A percentile compares a stretch with the other conserved stretches of the same genome.
These are phyloP conservation scores for Oscarella lobularis DNA, from an alignment of 37 sponge, comb jelly and placozoan genomes.

Conservation along the genomic window DNA sequence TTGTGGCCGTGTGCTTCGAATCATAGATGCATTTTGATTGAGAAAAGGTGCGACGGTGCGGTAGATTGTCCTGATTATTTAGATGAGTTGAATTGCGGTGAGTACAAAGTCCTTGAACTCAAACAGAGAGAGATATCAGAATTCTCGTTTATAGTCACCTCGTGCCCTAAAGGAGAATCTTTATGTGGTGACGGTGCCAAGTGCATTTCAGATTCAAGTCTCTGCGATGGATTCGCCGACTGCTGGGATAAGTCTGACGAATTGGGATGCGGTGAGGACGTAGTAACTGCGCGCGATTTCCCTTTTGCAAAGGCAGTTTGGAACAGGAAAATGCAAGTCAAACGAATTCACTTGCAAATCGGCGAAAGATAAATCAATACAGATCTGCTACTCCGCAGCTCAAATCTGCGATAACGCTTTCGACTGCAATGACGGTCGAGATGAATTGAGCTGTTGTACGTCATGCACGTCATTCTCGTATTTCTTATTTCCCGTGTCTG, in stretches of 20 bases:
- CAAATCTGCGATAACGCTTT: neutral
- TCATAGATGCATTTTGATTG: neutral
- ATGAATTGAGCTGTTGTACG: too few species aligned
- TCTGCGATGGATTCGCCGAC: neutral
- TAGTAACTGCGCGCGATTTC: neutral
- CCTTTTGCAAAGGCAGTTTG: too few species aligned
- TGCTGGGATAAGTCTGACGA: neutral
- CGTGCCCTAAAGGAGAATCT: too few species aligned
- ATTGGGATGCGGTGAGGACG: neutral
- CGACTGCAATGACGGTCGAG: too few species aligned
- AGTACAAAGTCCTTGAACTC: neutral
- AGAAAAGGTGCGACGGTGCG: neutral
- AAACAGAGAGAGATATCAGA: neutral
- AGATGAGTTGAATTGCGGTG: neutral
- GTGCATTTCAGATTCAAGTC: neutral
- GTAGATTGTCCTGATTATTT: neutral
- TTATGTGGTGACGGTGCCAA: neutral
- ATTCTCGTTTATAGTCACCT: too few species aligned
- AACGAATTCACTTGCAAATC: too few species aligned
- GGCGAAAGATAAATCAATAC: too few species aligned
- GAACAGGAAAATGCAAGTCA: too few species aligned
- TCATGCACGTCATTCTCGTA: too few species aligned
- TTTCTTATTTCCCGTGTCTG: too few species aligned
- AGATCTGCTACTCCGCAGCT: neutral
- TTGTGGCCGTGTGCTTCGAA: neutral